Conservation (phyloP, 2,113 vertebrate genomes). For the Galemys pyrenaicus region DNA sequence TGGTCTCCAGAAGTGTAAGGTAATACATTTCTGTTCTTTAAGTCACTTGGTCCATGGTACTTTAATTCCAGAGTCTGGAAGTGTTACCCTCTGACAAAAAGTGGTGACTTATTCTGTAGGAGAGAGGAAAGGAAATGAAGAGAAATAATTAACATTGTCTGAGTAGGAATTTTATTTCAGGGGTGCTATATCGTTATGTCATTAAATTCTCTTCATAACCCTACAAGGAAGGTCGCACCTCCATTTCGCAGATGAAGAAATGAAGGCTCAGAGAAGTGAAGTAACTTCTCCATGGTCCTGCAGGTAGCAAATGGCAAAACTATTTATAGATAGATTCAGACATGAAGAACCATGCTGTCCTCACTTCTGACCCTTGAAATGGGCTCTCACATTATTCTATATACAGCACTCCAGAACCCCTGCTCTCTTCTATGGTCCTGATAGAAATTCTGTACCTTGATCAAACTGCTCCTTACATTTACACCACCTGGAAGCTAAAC, state of each 20-base stretch:
- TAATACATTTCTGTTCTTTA: neutral
- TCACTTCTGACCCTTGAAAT: neutral
- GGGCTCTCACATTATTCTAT: neutral
- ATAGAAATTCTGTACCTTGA: neutral
- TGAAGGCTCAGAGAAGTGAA: constrained; percentile 15
- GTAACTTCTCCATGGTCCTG: neutral
- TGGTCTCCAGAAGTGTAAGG: neutral
- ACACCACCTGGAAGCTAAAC: neutral
- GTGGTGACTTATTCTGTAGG: neutral
- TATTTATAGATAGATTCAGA: neutral
- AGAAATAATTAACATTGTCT: neutral
- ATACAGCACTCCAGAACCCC: neutral
- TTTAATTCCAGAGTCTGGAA: neutral
- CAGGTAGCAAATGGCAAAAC: neutral
- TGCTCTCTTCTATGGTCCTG: neutral
- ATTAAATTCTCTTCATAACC: neutral
- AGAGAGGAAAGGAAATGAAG: neutral
- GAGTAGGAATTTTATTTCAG: neutral
- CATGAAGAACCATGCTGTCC: neutral
- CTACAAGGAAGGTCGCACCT: neutral
- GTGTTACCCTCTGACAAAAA: neutral
- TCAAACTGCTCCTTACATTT: neutral
- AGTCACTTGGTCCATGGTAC: neutral
- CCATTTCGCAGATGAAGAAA: neutral
- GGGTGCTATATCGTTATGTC: neutral